phyloP scores from a whole-genome alignment of 2,888 invertebrate genomes.

The Hermodice carunculata region DNA sequence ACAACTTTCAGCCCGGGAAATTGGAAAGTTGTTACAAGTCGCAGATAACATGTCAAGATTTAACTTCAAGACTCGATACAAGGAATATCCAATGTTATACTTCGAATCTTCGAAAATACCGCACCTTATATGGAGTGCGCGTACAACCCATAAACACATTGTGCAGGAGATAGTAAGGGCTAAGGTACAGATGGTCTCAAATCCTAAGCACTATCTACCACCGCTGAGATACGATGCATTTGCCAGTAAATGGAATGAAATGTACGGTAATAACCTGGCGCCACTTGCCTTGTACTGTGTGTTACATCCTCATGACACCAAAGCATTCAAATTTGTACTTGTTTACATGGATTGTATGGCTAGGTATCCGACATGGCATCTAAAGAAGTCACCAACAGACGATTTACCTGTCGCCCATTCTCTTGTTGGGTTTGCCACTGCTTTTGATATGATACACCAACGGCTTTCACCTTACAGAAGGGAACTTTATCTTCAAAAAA shows the following conservation, averaged over 20 bases:
- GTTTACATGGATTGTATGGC: conserved; percentile 12
- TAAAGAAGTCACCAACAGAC: not conserved
- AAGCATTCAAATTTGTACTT: not conserved
- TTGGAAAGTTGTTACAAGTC: too few relatives aligned
- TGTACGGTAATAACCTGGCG: conserved; percentile 21
- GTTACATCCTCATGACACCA: not conserved
- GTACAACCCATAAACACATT: too few relatives aligned
- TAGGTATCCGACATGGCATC: conserved; percentile 6
- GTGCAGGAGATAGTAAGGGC: too few relatives aligned
- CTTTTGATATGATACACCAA: conserved; percentile 6
- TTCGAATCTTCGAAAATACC: too few relatives aligned
- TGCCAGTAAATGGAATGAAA: conserved; percentile 11
- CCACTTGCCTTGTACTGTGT: conserved; percentile 8
- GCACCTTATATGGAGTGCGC: too few relatives aligned
- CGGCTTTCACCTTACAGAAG: not conserved
- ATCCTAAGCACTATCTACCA: too few relatives aligned
- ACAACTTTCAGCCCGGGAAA: too few relatives aligned
- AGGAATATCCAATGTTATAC: too few relatives aligned
- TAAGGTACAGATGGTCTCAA: too few relatives aligned
- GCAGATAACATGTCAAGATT: too few relatives aligned
- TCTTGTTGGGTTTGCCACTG: conserved; percentile 16
- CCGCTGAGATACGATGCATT: too few relatives aligned
- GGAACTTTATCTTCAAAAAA: conserved; percentile 1
- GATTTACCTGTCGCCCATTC: conserved; percentile 15
- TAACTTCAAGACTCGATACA: too few relatives aligned